Conservation (phyloP, 1,140 invertebrate species). For the Panagrolaimus sp. region DNA sequence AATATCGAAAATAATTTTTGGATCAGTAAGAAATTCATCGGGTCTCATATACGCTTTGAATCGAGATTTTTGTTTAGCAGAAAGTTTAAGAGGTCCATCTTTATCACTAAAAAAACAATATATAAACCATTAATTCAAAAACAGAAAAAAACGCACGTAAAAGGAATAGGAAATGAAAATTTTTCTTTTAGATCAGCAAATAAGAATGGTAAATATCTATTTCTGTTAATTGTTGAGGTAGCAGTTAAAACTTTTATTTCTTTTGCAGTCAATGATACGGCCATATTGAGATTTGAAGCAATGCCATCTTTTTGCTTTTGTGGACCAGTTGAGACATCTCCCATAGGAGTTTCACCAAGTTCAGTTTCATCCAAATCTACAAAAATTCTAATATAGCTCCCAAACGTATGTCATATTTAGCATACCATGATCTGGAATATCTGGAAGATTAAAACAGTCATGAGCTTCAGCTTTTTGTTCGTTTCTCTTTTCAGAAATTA, state of each 20-base stretch:
- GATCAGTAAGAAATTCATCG: conserved; percentile 74
- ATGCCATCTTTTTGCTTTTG: conserved; percentile 6
- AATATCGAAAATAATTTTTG: conserved; percentile 74
- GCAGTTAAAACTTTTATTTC: conserved; percentile 57
- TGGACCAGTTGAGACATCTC: conserved; percentile 12
- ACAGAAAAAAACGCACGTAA: conserved; percentile 59
- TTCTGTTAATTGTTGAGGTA: conserved; percentile 81
- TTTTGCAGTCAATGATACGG: conserved; percentile 16
- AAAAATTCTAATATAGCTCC: too few species aligned
- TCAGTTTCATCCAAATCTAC: conserved; percentile 9
- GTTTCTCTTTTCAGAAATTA: conserved; percentile 28
- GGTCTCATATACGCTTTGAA: conserved; percentile 76
- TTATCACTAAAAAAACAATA: conserved; percentile 63
- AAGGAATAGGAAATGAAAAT: conserved; percentile 66
- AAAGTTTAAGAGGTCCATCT: conserved; percentile 70
- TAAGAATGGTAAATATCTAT: conserved; percentile 89
- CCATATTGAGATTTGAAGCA: conserved; percentile 12
- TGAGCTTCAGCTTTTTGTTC: background rate
- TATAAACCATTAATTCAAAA: too few species aligned
- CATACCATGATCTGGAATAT: conserved; percentile 40
- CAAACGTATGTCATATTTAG: too few species aligned
- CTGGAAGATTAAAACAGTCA: conserved; percentile 29
- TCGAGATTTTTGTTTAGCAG: conserved; percentile 75
- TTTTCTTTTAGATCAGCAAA: conserved; percentile 76
- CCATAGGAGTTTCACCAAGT: conserved; percentile 14